Percentiles rank a stretch among this genome's conserved stretches.
Evolutionary conservation across 2,797 vertebrate species (phyloP).

Genomic region (Agapornis canus): DNA sequence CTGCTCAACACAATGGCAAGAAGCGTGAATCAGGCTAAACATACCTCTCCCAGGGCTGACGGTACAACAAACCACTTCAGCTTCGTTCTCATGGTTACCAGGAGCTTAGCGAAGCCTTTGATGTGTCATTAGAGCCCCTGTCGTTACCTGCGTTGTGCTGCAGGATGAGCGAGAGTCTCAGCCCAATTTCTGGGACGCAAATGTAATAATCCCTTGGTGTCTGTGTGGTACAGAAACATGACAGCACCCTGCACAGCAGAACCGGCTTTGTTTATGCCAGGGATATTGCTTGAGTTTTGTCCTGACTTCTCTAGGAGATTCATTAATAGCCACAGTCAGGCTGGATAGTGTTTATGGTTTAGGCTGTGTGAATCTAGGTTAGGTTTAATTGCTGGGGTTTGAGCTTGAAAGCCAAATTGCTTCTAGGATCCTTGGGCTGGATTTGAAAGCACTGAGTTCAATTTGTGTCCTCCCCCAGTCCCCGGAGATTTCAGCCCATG

Average conservation of each 20-base stretch:
- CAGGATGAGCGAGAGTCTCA: slow-evolving; percentile 23
- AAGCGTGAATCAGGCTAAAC: slow-evolving; percentile 52
- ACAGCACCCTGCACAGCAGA: slow-evolving; percentile 35
- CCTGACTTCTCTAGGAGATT: slow-evolving; percentile 43
- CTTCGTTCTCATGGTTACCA: slow-evolving; percentile 65
- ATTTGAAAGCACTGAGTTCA: slow-evolving; percentile 12
- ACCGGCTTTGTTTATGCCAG: slow-evolving; percentile 18
- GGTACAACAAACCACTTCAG: slow-evolving; percentile 53
- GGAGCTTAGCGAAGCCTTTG: slow-evolving; percentile 64
- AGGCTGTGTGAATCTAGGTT: slow-evolving; percentile 49
- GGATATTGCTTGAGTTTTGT: slow-evolving; percentile 25
- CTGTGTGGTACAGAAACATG: background rate
- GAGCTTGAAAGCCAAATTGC: slow-evolving; percentile 34
- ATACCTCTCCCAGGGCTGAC: slow-evolving; percentile 41
- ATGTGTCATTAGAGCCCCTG: slow-evolving; percentile 66
- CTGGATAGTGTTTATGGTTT: background rate
- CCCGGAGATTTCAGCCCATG: slow-evolving; percentile 17
- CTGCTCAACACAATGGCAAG: slow-evolving; percentile 34
- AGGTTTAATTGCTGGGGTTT: slow-evolving; percentile 53
- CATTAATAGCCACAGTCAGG: slow-evolving; percentile 42
- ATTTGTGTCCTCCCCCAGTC: background rate
- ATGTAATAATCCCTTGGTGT: slow-evolving; percentile 53
- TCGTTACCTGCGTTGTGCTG: slow-evolving; percentile 44
- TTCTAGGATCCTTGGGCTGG: slow-evolving; percentile 10
- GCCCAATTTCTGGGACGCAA: slow-evolving; percentile 37